Percentiles rank a stretch among this genome's conserved stretches.
Evolutionary conservation across 2,888 invertebrate species (phyloP).

Genomic region (Lochmaea capreae): DNA sequence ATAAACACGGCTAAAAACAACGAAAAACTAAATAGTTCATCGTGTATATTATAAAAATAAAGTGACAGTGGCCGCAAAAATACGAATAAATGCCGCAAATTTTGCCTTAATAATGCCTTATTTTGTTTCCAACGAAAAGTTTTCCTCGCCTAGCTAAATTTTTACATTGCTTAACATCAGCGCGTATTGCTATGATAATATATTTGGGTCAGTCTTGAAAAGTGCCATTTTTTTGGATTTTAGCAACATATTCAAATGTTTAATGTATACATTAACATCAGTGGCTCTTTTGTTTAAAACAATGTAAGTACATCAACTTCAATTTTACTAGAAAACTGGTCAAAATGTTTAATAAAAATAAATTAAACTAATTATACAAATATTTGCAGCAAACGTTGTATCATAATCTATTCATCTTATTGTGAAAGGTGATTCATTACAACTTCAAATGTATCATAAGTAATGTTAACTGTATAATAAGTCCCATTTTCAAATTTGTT

Average conservation of each 20-base stretch:
- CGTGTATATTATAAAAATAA: slow-evolving; percentile 19
- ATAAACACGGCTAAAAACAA: slow-evolving; percentile 29
- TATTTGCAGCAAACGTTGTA: no score
- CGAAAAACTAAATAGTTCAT: slow-evolving; percentile 19
- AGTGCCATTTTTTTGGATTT: slow-evolving; percentile 25
- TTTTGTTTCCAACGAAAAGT: slow-evolving; percentile 41
- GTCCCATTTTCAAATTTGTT: no score
- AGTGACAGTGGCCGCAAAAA: slow-evolving; percentile 38
- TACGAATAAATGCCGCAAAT: slow-evolving; percentile 34
- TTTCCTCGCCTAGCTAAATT: slow-evolving; percentile 37
- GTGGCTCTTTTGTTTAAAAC: not conserved
- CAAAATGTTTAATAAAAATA: not conserved
- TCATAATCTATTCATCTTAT: no score
- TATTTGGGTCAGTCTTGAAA: slow-evolving; percentile 23
- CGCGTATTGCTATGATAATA: slow-evolving; percentile 18
- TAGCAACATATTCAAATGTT: not conserved
- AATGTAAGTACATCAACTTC: not conserved
- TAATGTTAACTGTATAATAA: no score
- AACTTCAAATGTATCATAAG: no score
- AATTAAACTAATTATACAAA: no score
- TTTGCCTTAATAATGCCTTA: slow-evolving; percentile 51
- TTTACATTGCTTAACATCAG: slow-evolving; percentile 37
- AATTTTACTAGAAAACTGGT: not conserved
- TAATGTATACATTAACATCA: not conserved
- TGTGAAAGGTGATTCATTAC: no score